Base-by-base conservation (phyloP, 2,888 invertebrate genomes). In the Tachina grossa region DNA sequence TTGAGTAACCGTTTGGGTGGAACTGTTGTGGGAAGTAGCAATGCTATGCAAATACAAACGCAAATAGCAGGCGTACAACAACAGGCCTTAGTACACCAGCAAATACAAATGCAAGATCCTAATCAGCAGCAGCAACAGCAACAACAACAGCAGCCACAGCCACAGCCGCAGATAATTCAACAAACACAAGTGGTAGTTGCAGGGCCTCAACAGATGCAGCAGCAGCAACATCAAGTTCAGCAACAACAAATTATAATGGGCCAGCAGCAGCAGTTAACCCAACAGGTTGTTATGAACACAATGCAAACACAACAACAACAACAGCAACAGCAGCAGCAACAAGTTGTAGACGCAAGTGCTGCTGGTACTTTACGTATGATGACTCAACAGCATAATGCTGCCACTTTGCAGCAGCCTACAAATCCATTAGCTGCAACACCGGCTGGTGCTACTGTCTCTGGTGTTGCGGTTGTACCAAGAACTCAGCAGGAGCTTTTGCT, bases 371-470 rank as follows among this genome's bases (percentile, higher is more conserved):
- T 95, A 31, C 95, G 97, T 87, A 92, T 97, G 90, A 97, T 97
- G 97, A 97, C 96, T 1, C 96, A 97, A 8, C 97, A 97, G 88
- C 97, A 97, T 89, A 95, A 95, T 88, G 95, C 95, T 1, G 94
- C 94, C 5, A 92, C 94, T 68, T 94, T 94, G 88, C 93, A 94
- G 69, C 85, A 88, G 16, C 90, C 88, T 22, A 31, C 82, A 57
- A 75, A 88, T 90, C 55, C 93, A 76, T 57, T 72, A 13, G 76
- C 71, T 11, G 19, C 85, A 43, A 59, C 69, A 47, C 10, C 94
- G 92, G 91, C 94, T 89, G 91, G 94, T 92, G 90, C 93, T 9
- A 90, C 89, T 13, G 84, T 76, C 78, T 19, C 83, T 71, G 80
- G 86, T 88, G 89, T 83, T 83, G 83, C 68, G 8, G 85, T 83